Evolutionary conservation across 2,888 invertebrate genomes (phyloP).

Genomic region (Patella pellucida): DNA sequence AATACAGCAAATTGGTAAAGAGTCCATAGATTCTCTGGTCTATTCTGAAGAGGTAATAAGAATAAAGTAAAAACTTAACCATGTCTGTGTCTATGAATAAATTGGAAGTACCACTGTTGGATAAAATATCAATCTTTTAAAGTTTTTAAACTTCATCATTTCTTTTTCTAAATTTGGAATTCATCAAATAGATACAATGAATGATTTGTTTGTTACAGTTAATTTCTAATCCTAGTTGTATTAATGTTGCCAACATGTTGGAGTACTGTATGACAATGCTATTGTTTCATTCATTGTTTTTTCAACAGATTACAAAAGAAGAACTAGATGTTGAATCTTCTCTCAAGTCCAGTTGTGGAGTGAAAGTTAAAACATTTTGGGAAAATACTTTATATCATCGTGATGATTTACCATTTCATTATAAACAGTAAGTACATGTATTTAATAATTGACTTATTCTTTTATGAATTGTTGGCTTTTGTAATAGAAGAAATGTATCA

Average conservation of each 20-base stretch:
- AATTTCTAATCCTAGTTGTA: no score
- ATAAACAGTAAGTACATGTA: slow-evolving; percentile 42
- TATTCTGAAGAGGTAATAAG: slow-evolving; percentile 55
- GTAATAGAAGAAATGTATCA: no score
- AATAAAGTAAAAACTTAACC: no score
- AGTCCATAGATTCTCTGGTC: slow-evolving; percentile 43
- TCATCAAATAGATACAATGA: no score
- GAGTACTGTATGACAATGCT: no score
- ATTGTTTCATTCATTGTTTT: background rate
- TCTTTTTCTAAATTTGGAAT: no score
- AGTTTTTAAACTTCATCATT: no score
- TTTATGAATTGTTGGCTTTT: no score
- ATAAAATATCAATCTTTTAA: no score
- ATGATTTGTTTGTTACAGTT: no score
- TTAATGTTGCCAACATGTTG: no score
- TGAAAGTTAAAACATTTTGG: slow-evolving; percentile 53
- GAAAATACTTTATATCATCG: slow-evolving; percentile 59
- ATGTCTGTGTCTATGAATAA: background rate
- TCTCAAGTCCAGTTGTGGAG: slow-evolving; percentile 41
- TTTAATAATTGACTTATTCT: background rate
- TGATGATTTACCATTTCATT: slow-evolving; percentile 58
- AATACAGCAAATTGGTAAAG: slow-evolving; percentile 45
- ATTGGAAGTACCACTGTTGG: background rate
- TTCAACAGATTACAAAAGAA: slow-evolving; percentile 53
- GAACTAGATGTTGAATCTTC: slow-evolving; percentile 56